Conservation (phyloP, 2,797 vertebrate species). For the Zalophus californianus region DNA sequence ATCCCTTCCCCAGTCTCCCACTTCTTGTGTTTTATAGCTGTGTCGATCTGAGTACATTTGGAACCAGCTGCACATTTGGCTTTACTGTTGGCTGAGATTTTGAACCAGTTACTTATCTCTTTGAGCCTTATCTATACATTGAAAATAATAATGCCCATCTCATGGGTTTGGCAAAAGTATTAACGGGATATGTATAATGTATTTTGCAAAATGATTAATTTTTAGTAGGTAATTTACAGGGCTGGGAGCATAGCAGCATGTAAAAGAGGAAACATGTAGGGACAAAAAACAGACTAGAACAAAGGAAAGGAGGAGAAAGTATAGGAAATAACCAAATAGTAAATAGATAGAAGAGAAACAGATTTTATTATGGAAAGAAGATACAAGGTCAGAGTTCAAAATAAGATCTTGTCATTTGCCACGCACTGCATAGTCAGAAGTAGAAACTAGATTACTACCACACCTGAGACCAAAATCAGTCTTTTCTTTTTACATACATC, state of each 20-base stretch:
- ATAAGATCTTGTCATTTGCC: not conserved
- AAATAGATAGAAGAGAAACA: not conserved
- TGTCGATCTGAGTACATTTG: not conserved
- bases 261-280: not conserved
- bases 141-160: not conserved
- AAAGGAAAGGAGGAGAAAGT: not conserved
- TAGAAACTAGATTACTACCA: not conserved
- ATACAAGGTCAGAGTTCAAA: not conserved
- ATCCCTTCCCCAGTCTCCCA: not conserved
- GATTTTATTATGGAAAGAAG: not conserved
- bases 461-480: not conserved
- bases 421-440: not conserved
- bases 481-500: slow-evolving; percentile 3
- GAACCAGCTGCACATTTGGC: not conserved
- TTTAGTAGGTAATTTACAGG: not conserved
- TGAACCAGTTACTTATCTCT: not conserved
- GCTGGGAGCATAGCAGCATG: not conserved
- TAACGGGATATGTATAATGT: not conserved
- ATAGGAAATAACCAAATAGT: not conserved
- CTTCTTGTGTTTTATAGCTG: not conserved
- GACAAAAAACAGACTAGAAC: not conserved
- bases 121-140: not conserved
- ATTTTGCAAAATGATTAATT: not conserved
- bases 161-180: not conserved
- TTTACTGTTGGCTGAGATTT: not conserved